These are phyloP conservation scores for Anguilla japonica DNA, from an alignment of 2,113 vertebrate species.

Conservation along the genomic window DNA sequence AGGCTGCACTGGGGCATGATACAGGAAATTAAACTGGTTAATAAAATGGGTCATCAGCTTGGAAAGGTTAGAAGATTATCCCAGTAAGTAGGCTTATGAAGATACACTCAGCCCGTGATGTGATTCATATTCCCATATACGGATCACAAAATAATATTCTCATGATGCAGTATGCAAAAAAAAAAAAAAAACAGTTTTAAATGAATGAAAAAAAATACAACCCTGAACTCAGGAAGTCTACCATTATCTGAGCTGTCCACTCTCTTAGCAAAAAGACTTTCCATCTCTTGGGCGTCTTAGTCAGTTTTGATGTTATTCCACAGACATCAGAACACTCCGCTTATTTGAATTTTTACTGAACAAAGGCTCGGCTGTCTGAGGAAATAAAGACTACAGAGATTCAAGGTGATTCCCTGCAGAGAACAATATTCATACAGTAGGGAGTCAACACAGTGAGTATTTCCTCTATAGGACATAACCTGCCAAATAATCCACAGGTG, in stretches of 20 bases:
- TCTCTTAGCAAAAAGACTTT: slow-evolving; percentile 24
- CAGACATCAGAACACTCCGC: slow-evolving; percentile 44
- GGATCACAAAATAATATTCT: too few relatives aligned
- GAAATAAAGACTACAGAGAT: slow-evolving; percentile 40
- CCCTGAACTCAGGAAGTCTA: too few relatives aligned
- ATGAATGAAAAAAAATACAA: too few relatives aligned
- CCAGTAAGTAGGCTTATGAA: too few relatives aligned
- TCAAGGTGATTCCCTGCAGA: slow-evolving; percentile 23
- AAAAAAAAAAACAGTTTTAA: too few relatives aligned
- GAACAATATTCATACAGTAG: slow-evolving; percentile 22
- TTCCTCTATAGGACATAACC: slow-evolving; percentile 56
- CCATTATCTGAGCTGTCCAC: background rate
- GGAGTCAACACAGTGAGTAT: slow-evolving; percentile 53
- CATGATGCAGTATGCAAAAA: too few relatives aligned
- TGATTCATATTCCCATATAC: too few relatives aligned
- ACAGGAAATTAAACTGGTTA: background rate
- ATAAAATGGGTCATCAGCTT: background rate
- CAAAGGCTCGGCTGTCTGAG: slow-evolving; percentile 25
- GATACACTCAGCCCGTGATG: too few relatives aligned
- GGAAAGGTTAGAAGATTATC: background rate
- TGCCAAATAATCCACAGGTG: slow-evolving; percentile 47
- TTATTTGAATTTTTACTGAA: slow-evolving; percentile 47
- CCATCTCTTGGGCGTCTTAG: slow-evolving; percentile 37
- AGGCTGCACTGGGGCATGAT: background rate
- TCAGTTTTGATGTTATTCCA: slow-evolving; percentile 39